Conservation (phyloP, 2,113 vertebrate species). For the Zeus faber region DNA sequence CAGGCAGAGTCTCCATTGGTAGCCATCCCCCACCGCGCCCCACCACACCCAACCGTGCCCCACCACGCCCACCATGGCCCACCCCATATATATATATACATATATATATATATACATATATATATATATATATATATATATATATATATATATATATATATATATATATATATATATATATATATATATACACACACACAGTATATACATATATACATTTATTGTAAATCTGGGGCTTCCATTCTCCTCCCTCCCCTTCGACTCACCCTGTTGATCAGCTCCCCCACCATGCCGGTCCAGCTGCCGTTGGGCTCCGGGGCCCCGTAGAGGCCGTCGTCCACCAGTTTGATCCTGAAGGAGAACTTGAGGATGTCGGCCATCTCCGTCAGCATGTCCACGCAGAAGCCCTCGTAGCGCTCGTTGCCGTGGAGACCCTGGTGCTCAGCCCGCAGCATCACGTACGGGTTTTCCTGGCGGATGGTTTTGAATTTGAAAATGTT, state of each 20-base stretch:
- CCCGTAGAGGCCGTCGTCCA: conserved; percentile 87
- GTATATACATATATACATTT: conserved; percentile 15
- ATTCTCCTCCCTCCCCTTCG: background rate
- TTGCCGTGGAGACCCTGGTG: conserved; percentile 79
- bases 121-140: no score
- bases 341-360: conserved; percentile 85
- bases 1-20: no score
- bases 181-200: conserved; percentile 9
- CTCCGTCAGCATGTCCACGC: conserved; percentile 90
- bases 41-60: no score
- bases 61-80: no score
- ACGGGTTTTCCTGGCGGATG: conserved; percentile 82
- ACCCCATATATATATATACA: no score
- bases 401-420: conserved; percentile 89
- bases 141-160: background rate
- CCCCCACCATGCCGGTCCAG: conserved; percentile 94
- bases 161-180: background rate
- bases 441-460: conserved; percentile 86
- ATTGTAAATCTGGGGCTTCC: background rate
- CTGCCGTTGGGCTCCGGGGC: conserved; percentile 88
- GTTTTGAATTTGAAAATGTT: no score
- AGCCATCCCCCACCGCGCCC: no score
- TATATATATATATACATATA: no score
- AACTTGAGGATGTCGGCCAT: conserved; percentile 85
- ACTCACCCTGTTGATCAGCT: conserved; percentile 89